These are phyloP conservation scores for Apeltes quadracus DNA, from an alignment of 2,113 vertebrate species.

Conservation along the genomic window DNA sequence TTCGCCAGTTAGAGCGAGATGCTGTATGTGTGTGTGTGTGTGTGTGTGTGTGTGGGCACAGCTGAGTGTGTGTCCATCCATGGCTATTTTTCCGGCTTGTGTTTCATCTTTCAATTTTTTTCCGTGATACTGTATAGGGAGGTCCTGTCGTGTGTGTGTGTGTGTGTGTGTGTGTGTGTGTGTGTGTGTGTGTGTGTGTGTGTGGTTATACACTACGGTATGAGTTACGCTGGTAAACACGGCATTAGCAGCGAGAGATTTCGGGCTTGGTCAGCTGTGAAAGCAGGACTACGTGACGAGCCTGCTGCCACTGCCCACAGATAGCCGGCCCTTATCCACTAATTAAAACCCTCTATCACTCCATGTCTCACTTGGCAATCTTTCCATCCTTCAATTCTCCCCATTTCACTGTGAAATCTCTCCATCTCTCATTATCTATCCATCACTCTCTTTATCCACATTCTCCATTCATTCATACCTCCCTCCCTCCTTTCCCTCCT, in stretches of 20 bases:
- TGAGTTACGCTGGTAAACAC: constrained; percentile 66
- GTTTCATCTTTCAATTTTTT: constrained; percentile 40
- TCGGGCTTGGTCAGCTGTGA: constrained; percentile 77
- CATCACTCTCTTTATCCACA: constrained; percentile 59
- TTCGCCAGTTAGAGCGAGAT: constrained; percentile 59
- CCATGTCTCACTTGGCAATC: constrained; percentile 72
- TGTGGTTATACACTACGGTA: constrained; percentile 36
- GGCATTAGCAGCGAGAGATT: constrained; percentile 71
- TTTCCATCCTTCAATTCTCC: constrained; percentile 61
- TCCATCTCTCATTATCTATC: constrained; percentile 65
- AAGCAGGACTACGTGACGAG: constrained; percentile 69
- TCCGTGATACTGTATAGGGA: constrained; percentile 12
- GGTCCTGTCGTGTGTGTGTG: constrained; percentile 27
- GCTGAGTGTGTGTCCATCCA: constrained; percentile 42
- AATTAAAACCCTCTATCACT: constrained; percentile 78
- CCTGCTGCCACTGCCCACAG: constrained; percentile 63
- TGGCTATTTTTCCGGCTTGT: constrained; percentile 39
- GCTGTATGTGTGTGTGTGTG: constrained; percentile 46
- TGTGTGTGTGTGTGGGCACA: constrained; percentile 52
- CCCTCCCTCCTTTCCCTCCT: background rate
- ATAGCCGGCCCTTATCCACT: constrained; percentile 71
- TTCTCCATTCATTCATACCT: constrained; percentile 41
- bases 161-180: background rate
- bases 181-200: constrained; percentile 7
- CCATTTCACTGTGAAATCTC: constrained; percentile 60